phyloP scores from a whole-genome alignment of 2,113 vertebrate species.

The Lepus americanus region DNA sequence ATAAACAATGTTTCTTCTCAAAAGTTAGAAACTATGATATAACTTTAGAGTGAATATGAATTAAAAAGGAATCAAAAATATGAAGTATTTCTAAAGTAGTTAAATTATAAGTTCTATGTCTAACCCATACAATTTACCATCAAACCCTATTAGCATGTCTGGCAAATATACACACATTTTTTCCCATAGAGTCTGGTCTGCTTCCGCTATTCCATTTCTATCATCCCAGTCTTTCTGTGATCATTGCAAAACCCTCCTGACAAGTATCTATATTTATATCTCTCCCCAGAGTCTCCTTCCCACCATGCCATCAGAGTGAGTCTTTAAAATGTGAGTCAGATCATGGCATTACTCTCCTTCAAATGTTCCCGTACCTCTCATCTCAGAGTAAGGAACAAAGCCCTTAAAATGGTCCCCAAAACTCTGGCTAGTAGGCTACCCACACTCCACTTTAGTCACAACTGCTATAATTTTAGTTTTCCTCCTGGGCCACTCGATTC shows the following conservation, averaged over 20 bases:
- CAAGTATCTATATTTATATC: not conserved
- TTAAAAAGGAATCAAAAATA: constrained; percentile 42
- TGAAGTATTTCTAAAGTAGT: constrained; percentile 11
- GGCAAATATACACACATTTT: not conserved
- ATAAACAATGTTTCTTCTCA: constrained; percentile 20
- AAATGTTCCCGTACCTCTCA: not conserved
- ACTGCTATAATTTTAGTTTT: not conserved
- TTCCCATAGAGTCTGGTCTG: not conserved
- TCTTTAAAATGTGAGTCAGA: constrained; percentile 31
- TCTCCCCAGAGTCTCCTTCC: not conserved
- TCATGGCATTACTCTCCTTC: not conserved
- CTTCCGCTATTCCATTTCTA: not conserved
- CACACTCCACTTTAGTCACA: not conserved
- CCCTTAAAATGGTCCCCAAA: not conserved
- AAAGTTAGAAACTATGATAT: constrained; percentile 40
- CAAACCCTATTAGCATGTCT: constrained; percentile 40
- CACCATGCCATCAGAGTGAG: not conserved
- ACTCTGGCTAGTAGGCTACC: not conserved
- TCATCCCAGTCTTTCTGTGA: not conserved
- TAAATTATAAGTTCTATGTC: constrained; percentile 28
- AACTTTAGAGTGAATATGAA: constrained; percentile 32
- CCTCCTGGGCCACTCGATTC: too few relatives aligned
- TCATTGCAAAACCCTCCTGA: not conserved
- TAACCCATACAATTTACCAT: not conserved
- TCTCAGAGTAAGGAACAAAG: not conserved